Percentiles rank a stretch among this genome's conserved stretches.
phyloP scores from a whole-genome alignment of 2,113 vertebrate species.

The Zosterops hypoxanthus region DNA sequence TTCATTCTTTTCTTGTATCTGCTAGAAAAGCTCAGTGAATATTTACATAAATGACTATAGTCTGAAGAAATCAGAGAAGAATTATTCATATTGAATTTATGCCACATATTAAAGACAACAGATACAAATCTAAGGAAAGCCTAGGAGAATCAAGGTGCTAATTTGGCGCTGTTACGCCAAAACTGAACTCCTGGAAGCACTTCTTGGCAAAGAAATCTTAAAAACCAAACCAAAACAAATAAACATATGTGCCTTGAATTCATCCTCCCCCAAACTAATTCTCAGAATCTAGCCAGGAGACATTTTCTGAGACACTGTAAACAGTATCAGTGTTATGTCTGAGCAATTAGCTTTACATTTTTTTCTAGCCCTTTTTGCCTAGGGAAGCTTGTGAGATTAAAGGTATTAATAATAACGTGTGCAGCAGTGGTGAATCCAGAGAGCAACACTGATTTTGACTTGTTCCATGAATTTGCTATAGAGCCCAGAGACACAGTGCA shows the following conservation, averaged over 20 bases:
- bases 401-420: not conserved
- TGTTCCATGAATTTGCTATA: not conserved
- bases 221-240: not conserved
- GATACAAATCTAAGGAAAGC: not conserved
- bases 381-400: not conserved
- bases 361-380: not conserved
- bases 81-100: not conserved
- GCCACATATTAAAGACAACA: not conserved
- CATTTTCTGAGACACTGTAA: not conserved
- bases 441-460: not conserved
- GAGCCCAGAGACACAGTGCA: not conserved
- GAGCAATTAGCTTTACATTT: not conserved
- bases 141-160: not conserved
- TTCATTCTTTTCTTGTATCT: not conserved
- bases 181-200: not conserved
- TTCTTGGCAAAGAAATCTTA: not conserved
- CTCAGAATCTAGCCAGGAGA: not conserved
- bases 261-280: not conserved
- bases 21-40: not conserved
- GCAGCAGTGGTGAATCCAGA: not conserved
- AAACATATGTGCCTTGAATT: not conserved
- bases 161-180: not conserved
- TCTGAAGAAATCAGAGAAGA: not conserved
- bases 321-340: not conserved
- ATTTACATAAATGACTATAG: not conserved